Percentiles rank a stretch among this genome's conserved stretches.
phyloP scores from a whole-genome alignment of 2,888 invertebrate species.

The Aphodius granarius region DNA sequence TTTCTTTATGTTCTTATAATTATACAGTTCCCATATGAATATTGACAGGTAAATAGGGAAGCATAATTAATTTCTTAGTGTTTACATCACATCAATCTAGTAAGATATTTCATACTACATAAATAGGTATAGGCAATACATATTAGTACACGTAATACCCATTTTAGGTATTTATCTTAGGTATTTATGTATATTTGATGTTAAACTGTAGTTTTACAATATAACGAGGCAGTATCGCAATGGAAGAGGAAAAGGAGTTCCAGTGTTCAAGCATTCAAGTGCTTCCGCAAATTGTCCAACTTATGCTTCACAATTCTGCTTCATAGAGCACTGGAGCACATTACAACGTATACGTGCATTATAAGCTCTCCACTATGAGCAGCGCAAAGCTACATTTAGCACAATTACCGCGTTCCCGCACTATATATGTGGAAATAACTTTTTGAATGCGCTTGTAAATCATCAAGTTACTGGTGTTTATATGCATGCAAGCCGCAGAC shows the following conservation, averaged over 20 bases:
- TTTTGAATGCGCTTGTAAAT: neutral
- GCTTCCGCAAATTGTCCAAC: neutral
- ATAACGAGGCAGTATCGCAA: neutral
- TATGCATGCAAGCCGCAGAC: neutral
- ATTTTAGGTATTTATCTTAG: no score
- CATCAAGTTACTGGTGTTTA: neutral
- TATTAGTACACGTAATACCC: no score
- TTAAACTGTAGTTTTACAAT: neutral
- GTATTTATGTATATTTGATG: neutral
- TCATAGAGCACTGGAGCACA: neutral
- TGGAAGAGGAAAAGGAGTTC: neutral
- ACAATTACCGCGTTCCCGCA: neutral
- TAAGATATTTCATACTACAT: no score
- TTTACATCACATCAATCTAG: no score
- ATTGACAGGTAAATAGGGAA: no score
- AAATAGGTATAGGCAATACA: no score
- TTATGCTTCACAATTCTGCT: neutral
- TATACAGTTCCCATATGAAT: no score
- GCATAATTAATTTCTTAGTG: no score
- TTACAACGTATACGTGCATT: neutral
- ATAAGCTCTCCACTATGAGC: neutral
- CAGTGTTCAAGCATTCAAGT: neutral
- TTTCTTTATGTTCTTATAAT: no score
- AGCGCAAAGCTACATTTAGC: neutral
- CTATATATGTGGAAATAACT: neutral